phyloP scores from a whole-genome alignment of 2,888 invertebrate species.

The Hypselothyrea guttata region DNA sequence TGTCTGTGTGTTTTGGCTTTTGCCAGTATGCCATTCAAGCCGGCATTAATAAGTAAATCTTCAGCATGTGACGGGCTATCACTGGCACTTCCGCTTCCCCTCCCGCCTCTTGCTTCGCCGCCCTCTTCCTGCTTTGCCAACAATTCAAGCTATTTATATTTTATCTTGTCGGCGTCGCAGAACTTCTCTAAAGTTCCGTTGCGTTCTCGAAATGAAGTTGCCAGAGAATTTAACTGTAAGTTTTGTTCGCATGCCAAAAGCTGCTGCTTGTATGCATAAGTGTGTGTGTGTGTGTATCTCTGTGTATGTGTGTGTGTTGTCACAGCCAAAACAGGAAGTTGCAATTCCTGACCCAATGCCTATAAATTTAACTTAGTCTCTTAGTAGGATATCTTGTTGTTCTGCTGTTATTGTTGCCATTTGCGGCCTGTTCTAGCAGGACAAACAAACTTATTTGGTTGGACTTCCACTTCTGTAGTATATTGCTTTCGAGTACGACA shows the following conservation, averaged over 20 bases:
- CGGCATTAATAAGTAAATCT: slow-evolving; percentile 75
- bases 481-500: slow-evolving; percentile 22
- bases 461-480: slow-evolving; percentile 18
- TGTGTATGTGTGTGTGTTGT: slow-evolving; percentile 36
- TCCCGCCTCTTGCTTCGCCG: not conserved
- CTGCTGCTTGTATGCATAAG: not conserved
- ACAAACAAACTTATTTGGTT: slow-evolving; percentile 22
- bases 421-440: slow-evolving; percentile 25
- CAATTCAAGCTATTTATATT: slow-evolving; percentile 72
- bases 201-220: slow-evolving; percentile 51
- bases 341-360: slow-evolving; percentile 70
- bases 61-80: slow-evolving; percentile 74
- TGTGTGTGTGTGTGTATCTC: slow-evolving; percentile 3
- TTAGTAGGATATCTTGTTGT: slow-evolving; percentile 38
- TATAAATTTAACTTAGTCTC: slow-evolving; percentile 73
- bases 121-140: slow-evolving; percentile 14
- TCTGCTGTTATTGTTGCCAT: slow-evolving; percentile 42
- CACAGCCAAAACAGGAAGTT: slow-evolving; percentile 52
- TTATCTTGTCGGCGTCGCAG: slow-evolving; percentile 63
- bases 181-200: slow-evolving; percentile 68
- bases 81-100: slow-evolving; percentile 61
- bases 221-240: slow-evolving; percentile 42
- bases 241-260: slow-evolving; percentile 23
- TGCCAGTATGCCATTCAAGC: slow-evolving; percentile 65
- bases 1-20: slow-evolving; percentile 21